Base-by-base conservation (phyloP, 2,888 invertebrate species). In the Cynaeus angustus region DNA sequence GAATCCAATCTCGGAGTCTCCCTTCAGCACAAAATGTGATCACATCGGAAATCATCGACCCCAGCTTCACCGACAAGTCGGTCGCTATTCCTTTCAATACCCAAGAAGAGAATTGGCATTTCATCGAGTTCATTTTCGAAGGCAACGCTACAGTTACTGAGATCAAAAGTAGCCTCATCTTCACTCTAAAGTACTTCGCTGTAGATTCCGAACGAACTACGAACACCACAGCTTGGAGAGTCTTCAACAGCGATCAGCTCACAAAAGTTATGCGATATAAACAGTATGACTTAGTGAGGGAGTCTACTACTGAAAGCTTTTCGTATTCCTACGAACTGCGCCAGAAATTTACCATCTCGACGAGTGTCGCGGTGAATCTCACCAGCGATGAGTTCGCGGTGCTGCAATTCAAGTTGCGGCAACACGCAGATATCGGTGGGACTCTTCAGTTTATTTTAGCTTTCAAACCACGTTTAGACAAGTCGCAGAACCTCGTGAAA, bases 401-500 rank as follows among this genome's bases (percentile, higher is more conserved):
- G 0, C 86, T 95, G 58, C 89, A 90, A 72, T 94, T 95, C 80
- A 87, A 88, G 65, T 86, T 96, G 8, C 89, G 91, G 37, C 88
- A 91, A 66, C 88, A 91, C 16, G 86, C 89, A 66, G 96, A 96
- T 79, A 91, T 93, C 30, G 96, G 96, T 0, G 96, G 96, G 0
- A 94, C 93, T 1, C 81, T 95, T 13, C 88, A 90, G 0, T 88
- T 94, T 73, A 91, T 92, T 56, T 86, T 93, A 0, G 92, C 91
- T 58, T 86, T 94, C 79, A 88, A 91, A 76, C 89, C 89, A 82
- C 89, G 86, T 75, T 77, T 86, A 74, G 89, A 62, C 10, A 70
- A 86, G 71, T 52, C 66, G 12, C 58, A 41, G 16, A 10, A 48
- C 1, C 62, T 80, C 9, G 70, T 74, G 41, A 66, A 67, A 3